Conservation (phyloP, 2,113 vertebrate genomes). For the Anseranas semipalmata region DNA sequence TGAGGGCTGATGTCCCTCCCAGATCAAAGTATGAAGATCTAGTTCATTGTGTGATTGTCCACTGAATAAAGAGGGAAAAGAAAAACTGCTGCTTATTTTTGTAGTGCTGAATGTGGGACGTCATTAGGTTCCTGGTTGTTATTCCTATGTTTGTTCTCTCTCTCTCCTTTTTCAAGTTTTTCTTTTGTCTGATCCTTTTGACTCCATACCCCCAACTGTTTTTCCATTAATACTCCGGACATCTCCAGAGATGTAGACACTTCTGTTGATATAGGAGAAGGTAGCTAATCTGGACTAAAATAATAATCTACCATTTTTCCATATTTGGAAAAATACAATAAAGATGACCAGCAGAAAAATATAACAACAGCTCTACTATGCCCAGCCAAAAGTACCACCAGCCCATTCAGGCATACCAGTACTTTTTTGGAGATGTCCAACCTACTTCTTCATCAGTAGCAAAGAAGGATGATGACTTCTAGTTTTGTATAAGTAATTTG, state of each 20-base stretch:
- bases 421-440: neutral
- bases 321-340: too few species aligned
- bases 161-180: neutral
- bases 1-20: neutral
- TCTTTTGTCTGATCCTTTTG: neutral
- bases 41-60: neutral
- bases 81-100: neutral
- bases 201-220: neutral
- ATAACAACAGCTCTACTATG: neutral
- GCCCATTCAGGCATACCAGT: neutral
- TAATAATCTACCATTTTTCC: neutral
- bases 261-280: neutral
- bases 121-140: neutral
- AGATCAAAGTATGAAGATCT: neutral
- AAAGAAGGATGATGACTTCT: neutral
- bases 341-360: neutral
- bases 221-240: neutral
- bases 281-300: neutral
- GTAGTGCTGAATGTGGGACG: neutral
- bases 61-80: neutral
- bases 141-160: neutral
- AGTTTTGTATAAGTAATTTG: neutral
- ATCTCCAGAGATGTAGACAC: neutral
- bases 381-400: neutral
- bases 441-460: neutral